These are phyloP conservation scores for Ginglymostoma cirratum DNA, from an alignment of 2,113 vertebrate species.

Conservation along the genomic window DNA sequence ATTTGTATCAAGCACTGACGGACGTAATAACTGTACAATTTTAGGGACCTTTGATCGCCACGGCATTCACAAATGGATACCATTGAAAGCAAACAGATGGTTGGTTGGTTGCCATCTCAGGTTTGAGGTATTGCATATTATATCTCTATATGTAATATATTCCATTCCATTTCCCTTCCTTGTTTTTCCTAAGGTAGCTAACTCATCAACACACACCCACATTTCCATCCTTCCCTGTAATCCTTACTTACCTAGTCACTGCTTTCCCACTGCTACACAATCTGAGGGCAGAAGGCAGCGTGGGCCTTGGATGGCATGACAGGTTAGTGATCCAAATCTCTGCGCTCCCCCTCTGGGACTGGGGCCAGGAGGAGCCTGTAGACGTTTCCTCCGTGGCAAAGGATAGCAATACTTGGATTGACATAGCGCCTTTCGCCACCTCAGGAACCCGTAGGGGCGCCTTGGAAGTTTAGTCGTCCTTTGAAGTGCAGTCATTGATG, in stretches of 20 bases:
- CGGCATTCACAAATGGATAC: slow-evolving; percentile 99
- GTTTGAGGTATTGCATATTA: slow-evolving; percentile 81
- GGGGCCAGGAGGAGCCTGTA: background rate
- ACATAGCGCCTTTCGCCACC: background rate
- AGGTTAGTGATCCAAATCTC: background rate
- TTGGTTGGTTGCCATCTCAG: slow-evolving; percentile 88
- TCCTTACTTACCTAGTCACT: slow-evolving; percentile 45
- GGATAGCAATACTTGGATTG: background rate
- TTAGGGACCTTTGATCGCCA: slow-evolving; percentile 99
- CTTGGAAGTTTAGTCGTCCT: too few relatives aligned
- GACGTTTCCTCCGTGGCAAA: background rate
- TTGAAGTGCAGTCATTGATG: too few relatives aligned
- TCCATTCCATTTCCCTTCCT: slow-evolving; percentile 40
- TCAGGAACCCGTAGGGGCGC: too few relatives aligned
- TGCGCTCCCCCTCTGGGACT: background rate
- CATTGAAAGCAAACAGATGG: slow-evolving; percentile 93
- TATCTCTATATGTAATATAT: slow-evolving; percentile 50
- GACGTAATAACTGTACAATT: slow-evolving; percentile 91
- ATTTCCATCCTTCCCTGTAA: slow-evolving; percentile 41
- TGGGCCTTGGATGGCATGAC: background rate
- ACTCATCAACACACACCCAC: slow-evolving; percentile 41
- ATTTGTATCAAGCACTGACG: slow-evolving; percentile 75
- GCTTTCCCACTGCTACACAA: background rate
- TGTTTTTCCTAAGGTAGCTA: slow-evolving; percentile 37
- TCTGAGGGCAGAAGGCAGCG: background rate